Evolutionary conservation across 2,888 invertebrate genomes (phyloP), one percentile per base, ranked within the genome.

Genomic region (Acanthosepion esculentum): DNA sequence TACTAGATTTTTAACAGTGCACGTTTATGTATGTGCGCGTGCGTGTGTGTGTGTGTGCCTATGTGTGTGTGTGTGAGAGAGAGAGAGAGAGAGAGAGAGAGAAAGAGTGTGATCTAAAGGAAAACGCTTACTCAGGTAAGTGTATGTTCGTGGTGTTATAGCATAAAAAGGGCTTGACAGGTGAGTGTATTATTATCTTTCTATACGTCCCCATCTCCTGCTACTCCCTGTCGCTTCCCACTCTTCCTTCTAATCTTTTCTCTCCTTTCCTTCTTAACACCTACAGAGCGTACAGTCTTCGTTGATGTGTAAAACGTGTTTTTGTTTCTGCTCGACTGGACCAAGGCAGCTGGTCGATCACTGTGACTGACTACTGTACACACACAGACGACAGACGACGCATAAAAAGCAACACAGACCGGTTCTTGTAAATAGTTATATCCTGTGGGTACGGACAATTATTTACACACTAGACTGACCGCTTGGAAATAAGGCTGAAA

Each of bases 311-410:
- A n/a, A 78, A n/a, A 12, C 78, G n/a, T 78, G 78, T 78, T 78
- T n/a, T 78, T 78, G 78, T 78, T 78, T 78, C 78, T 78, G 78
- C n/a, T n/a, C 78, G 78, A 78, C 78, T n/a, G 78, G 33, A 78
- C n/a, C n/a, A n/a, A n/a, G 78, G 78, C 78, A 78, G 78, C n/a
- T 78, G 78, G 78, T 78, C n/a, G n/a, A n/a, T n/a, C 78, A 78
- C n/a, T 78, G 15, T 78, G 33, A 78, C 78, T 33, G n/a, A n/a
- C 78, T 78, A 78, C 78, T n/a, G 29, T 78, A 78, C n/a, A 78
- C 10, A 29, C 78, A 78, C 59, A 41, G 20, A 59, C 15, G 78
- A 33, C 4, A 10, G 78, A n/a, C 78, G 78, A 78, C 78, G 33
- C 4, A 33, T n/a, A 78, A n/a, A 33, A 78, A 78, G 12, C 3